phyloP scores from a whole-genome alignment of 2,888 invertebrate species.

The Temnothorax unifasciatus region DNA sequence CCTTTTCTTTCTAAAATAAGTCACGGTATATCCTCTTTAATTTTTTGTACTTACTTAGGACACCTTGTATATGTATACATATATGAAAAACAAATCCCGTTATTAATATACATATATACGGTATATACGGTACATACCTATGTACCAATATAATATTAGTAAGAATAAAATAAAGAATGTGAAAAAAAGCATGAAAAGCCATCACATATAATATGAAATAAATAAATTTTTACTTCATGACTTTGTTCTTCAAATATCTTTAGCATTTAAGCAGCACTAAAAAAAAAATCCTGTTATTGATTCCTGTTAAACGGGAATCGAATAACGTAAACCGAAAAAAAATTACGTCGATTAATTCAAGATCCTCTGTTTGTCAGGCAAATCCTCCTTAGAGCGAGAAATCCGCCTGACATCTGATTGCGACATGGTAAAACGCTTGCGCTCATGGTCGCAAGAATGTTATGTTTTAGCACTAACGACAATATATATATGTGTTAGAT shows the following conservation, averaged over 20 bases:
- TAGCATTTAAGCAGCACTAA: constrained; percentile 9
- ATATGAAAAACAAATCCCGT: too few relatives aligned
- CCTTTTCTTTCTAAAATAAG: too few relatives aligned
- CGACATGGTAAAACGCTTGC: constrained; percentile 76
- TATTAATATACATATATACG: too few relatives aligned
- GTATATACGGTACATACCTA: too few relatives aligned
- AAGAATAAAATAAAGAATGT: background rate
- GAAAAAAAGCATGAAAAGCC: background rate
- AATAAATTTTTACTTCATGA: background rate
- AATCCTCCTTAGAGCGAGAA: constrained; percentile 73
- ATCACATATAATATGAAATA: background rate
- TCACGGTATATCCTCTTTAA: too few relatives aligned
- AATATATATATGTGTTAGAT: constrained; percentile 71
- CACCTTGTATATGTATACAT: too few relatives aligned
- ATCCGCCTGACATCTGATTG: constrained; percentile 78
- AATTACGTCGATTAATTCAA: constrained; percentile 68
- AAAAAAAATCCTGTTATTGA: background rate
- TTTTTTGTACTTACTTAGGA: too few relatives aligned
- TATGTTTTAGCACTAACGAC: constrained; percentile 70
- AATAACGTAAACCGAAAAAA: constrained; percentile 16
- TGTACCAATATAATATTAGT: background rate
- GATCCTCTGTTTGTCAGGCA: constrained; percentile 71
- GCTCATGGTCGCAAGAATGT: constrained; percentile 66
- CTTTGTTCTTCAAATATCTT: background rate
- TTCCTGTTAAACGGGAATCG: constrained; percentile 12